Base-by-base conservation (phyloP, 2,797 vertebrate species). In the Myoxocephalus aenaeus region DNA sequence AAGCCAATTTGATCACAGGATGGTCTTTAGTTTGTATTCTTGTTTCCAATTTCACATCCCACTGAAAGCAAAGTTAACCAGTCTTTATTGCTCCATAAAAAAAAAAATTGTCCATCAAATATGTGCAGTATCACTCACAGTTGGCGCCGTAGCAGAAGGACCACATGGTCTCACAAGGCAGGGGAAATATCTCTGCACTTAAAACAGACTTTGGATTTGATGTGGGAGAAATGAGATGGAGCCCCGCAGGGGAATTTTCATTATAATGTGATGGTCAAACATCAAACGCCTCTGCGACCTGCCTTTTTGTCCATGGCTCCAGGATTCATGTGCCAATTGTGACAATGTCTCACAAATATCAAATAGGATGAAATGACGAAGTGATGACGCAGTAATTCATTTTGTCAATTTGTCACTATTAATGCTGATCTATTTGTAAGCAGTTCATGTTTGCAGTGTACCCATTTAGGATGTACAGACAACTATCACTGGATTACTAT, bases 11-110 rank as follows among this genome's bases (percentile, higher is more conserved):
- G 3, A 10, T 20, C 46, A 48, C n/a, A 11, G 48, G 48, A 10
- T n/a, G 48, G 10, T n/a, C 6, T 51, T 20, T 20, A 51, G 17
- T 46, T 46, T 58, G 14, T 20, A 40, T 65, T 74, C 32, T 25
- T 25, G 29, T 27, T 54, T 38, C 38, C 46, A 57, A 42, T 58
- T 69, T 58, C 71, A 69, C 58, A 51, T 70, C 53, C 34, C 15
- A 25, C 65, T 63, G 58, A 27, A 40, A 59, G 59, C 42, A 18
- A 22, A 7, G 25, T n/a, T 42, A 22, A 13, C 50, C 20, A 32
- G 32, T 2, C 29, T 29, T 29, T 29, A 29, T 29, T 29, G 29
- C 29, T 29, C 4, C 29, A 29, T 29, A 29, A 29, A 29, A 29
- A 29, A 29, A 29, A 29, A 29, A 29, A 29, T 2, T 2, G 29